phyloP scores from a whole-genome alignment of 2,797 vertebrate species.

The Falco berigora region DNA sequence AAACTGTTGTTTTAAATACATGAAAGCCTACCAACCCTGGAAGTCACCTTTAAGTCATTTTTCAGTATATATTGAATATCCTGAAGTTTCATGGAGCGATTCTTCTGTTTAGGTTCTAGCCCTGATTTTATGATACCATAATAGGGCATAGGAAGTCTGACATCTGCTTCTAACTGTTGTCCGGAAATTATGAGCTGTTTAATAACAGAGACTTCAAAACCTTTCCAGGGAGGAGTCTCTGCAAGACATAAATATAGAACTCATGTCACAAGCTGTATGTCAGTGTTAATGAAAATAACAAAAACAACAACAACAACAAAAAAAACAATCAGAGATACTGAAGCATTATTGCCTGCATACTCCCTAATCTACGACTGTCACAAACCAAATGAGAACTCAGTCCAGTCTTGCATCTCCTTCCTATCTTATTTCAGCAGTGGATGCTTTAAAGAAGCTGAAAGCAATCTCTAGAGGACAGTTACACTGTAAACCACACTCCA shows the following conservation, averaged over 20 bases:
- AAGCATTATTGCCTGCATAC: background rate
- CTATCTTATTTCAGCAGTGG: background rate
- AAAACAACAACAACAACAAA: background rate
- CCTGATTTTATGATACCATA: constrained; percentile 69
- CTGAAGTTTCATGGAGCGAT: constrained; percentile 70
- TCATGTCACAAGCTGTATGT: background rate
- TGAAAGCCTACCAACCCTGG: background rate
- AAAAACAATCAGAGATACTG: background rate
- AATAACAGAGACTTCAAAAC: constrained; percentile 62
- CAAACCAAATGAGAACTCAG: background rate
- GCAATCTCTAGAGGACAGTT: background rate
- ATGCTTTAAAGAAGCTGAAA: background rate
- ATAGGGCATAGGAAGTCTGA: constrained; percentile 70
- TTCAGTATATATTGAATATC: constrained; percentile 74
- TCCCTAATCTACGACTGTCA: background rate
- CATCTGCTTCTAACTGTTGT: constrained; percentile 68
- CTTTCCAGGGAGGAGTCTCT: constrained; percentile 78
- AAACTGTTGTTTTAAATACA: background rate
- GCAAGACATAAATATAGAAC: background rate
- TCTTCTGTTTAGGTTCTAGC: constrained; percentile 66
- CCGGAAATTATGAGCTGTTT: constrained; percentile 63
- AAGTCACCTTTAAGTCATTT: constrained; percentile 74
- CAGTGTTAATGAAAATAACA: background rate
- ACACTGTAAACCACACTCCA: background rate
- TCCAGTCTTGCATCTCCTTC: background rate